Evolutionary conservation across 2,113 vertebrate genomes (phyloP), one percentile per base, ranked within the genome.

Genomic region (Mola mola): DNA sequence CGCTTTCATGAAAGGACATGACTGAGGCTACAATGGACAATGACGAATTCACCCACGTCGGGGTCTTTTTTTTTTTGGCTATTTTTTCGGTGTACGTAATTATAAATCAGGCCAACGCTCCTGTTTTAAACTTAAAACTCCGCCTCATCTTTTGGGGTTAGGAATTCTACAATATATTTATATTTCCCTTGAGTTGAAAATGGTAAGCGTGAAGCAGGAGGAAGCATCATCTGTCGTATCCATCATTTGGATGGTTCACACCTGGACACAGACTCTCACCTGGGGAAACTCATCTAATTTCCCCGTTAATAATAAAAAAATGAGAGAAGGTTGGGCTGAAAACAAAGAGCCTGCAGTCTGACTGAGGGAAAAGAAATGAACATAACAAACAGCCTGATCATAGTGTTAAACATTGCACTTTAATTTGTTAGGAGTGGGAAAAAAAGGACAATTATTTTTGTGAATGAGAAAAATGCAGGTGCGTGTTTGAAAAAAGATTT

Each of bases 341-440:
- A 13, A 38, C 4, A 6, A 8, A 9, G 17, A 36, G 31, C 12
- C 10, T 6, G 31, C 31, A 33, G 5, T 10, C 31, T 33, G 31
- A 36, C 4, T 15, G 33, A 36, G n/a, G n/a, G n/a, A n/a, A 36
- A 26, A 46, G 0, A 55, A 56, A 43, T 10, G 0, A 52, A 51
- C 43, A 36, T 25, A 59, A 28, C 8, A 44, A 68, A 50, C 2
- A 29, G 21, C 50, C 58, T 50, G 50, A 44, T 69, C 69, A 64
- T 62, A 72, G 62, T 82, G 67, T 67, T 80, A 66, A 60, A 57
- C 43, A 78, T 86, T 90, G 88, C 85, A 88, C 83, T 90, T 90
- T 88, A 88, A 49, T 56, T 86, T 74, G 68, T 72, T 43, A 70
- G 62, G 42, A 52, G 55, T 53, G 49, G 42, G 24, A 43, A 41